Evolutionary conservation across 1,140 invertebrate species (phyloP).

Genomic region (Druon quercuslanigerum): DNA sequence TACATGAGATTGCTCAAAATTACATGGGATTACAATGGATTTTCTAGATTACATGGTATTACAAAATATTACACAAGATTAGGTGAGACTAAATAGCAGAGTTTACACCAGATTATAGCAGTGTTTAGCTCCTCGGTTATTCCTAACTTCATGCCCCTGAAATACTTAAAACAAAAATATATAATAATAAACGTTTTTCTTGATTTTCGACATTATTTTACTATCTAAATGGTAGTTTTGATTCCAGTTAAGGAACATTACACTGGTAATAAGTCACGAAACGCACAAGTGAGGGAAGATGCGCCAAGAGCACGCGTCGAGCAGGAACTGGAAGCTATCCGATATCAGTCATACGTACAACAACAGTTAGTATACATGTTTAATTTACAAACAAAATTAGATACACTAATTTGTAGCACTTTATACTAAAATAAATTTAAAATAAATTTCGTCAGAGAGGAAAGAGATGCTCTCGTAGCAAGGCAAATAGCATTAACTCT

Average conservation of each 20-base stretch:
- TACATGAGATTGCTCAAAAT: no score
- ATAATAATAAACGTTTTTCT: not conserved
- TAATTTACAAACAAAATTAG: not conserved
- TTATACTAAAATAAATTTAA: not conserved
- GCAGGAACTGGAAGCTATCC: constrained; percentile 82
- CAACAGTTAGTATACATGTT: constrained; percentile 77
- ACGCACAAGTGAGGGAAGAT: constrained; percentile 92
- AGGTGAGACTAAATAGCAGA: no score
- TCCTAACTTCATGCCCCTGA: no score
- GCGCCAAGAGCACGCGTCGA: constrained; percentile 89
- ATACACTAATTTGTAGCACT: not conserved
- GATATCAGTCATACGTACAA: constrained; percentile 79
- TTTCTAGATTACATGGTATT: no score
- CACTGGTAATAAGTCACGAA: constrained; percentile 89
- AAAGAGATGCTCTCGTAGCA: constrained; percentile 82
- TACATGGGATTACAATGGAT: no score
- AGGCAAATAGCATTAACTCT: constrained; percentile 80
- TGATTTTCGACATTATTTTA: not conserved
- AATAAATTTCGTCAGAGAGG: constrained; percentile 76
- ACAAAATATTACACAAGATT: no score
- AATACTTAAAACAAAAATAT: no score
- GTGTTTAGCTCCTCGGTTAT: no score
- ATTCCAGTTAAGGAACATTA: constrained; percentile 86
- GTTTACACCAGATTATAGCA: no score
- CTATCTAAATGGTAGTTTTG: constrained; percentile 21